phyloP scores from a whole-genome alignment of 2,113 vertebrate species.

The Malurus cyaneus region DNA sequence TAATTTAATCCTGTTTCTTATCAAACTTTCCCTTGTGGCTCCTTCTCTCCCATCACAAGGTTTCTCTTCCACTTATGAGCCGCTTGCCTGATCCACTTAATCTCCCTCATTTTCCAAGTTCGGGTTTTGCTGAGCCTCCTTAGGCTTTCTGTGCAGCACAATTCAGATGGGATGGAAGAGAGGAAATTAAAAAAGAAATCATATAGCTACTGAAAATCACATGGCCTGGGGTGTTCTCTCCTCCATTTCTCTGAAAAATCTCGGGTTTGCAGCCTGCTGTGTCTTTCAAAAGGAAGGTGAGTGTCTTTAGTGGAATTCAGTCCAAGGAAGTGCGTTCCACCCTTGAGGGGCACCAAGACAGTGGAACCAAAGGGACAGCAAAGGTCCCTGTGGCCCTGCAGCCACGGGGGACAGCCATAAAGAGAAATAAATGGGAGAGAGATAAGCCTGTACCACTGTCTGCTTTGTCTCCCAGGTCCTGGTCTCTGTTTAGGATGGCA shows the following conservation, averaged over 20 bases:
- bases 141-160: neutral
- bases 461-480: neutral
- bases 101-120: neutral
- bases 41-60: neutral
- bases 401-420: neutral
- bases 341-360: neutral
- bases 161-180: neutral
- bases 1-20: neutral
- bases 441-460: rapidly evolving
- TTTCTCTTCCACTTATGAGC: neutral
- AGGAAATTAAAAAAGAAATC: constrained; percentile 35
- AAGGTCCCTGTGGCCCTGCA: neutral
- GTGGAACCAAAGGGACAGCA: neutral
- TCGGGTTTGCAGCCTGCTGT: neutral
- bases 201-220: neutral
- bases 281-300: neutral
- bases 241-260: neutral
- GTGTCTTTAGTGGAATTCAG: neutral
- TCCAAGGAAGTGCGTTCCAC: neutral
- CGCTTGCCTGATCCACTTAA: constrained; percentile 4
- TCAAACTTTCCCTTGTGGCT: neutral
- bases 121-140: neutral
- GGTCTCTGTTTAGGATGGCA: neutral
- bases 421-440: neutral
- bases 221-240: neutral